A percentile compares a stretch with the other conserved stretches of the same genome.
phyloP scores from a whole-genome alignment of 1,140 invertebrate genomes.

The Grapholita molesta region DNA sequence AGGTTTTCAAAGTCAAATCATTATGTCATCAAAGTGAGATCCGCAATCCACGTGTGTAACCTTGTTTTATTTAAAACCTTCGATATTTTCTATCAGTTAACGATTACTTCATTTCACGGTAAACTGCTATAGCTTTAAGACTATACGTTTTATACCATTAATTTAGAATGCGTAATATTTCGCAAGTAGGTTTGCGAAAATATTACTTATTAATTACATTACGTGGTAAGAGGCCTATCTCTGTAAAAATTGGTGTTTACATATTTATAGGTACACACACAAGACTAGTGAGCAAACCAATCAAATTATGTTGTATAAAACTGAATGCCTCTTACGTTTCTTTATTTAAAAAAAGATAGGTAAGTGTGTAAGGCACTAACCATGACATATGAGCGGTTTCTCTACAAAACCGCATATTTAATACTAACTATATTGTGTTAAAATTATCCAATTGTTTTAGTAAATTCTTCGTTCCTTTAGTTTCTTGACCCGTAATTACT shows the following conservation, averaged over 20 bases:
- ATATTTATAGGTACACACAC: too few relatives aligned
- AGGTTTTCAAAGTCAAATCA: constrained; percentile 7
- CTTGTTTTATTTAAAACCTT: background rate
- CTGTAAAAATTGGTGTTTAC: too few relatives aligned
- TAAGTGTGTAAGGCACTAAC: too few relatives aligned
- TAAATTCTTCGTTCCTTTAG: background rate
- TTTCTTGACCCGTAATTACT: constrained; percentile 13
- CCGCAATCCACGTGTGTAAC: background rate
- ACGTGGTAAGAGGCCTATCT: too few relatives aligned
- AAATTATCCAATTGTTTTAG: background rate
- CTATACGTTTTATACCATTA: background rate
- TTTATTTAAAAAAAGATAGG: too few relatives aligned
- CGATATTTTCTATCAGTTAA: background rate
- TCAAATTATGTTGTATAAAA: too few relatives aligned
- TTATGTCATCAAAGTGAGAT: constrained; percentile 4
- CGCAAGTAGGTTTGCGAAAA: background rate
- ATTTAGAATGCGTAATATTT: background rate
- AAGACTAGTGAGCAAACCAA: too few relatives aligned
- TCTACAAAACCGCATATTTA: background rate
- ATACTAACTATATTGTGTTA: background rate
- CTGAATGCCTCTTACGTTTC: too few relatives aligned
- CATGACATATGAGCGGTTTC: background rate
- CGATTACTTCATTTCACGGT: background rate
- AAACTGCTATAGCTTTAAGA: background rate
- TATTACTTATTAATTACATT: too few relatives aligned